Base-by-base conservation (phyloP, 2,888 invertebrate genomes). In the Anthophora plumipes region DNA sequence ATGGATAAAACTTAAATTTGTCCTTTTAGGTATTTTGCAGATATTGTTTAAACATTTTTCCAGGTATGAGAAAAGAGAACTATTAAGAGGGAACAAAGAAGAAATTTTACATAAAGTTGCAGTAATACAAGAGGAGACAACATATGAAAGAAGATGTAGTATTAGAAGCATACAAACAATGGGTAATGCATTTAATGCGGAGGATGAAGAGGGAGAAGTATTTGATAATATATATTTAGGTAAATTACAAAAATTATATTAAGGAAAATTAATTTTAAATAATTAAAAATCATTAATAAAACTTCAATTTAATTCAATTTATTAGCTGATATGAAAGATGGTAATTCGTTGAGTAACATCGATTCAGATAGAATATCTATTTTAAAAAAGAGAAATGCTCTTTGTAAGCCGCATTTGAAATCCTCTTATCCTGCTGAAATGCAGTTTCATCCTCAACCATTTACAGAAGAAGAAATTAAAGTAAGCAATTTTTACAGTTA, bases 351-450 rank as follows among this genome's bases (percentile, higher is more conserved):
- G 0, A 84, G 89, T 0, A 89, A 91, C 37, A 89, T 93, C 20
- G 93, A 94, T 64, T 20, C 84, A 0, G 89, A 92, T 17, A 93
- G 95, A 61, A 92, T 97, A 48, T 96, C 96, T 0, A 97, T 97
- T 92, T 94, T 98, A 55, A 96, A 96, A 86, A 95, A 96, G 93
- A 94, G 98, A 54, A 98, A 98, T 93, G 97, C 98, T 0, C 94
- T 97, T 83, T 96, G 96, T 81, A 97, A 96, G n/a, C 97, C 97
- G 4, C 98, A 98, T 91, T 94, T 98, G 77, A 97, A 97, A 94
- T 97, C 97, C 84, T 96, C 97, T 0, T 98, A 98, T 93, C 97
- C 97, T 0, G 97, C 96, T 0, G 98, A 98, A 93, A 96, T 96
- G 41, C 96, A 97, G 92, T 96, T 96, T 90, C 94, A 96, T 80